These are phyloP conservation scores for Tillus elongatus DNA, from an alignment of 2,888 invertebrate species.

Conservation along the genomic window DNA sequence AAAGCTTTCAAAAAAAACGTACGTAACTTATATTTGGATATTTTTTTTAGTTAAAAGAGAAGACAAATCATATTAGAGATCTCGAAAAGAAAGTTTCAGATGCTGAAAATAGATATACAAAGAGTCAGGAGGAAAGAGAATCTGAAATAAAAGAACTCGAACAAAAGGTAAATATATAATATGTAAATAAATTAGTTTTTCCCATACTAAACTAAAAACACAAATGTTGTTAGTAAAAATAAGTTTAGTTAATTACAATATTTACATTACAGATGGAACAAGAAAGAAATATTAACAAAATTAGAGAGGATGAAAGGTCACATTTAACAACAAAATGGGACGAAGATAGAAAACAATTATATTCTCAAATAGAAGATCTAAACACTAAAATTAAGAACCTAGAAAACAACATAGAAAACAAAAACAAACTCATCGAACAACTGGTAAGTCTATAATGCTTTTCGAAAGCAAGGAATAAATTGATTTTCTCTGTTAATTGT, in stretches of 20 bases:
- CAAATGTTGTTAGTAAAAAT: too few relatives aligned
- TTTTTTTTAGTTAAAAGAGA: slow-evolving; percentile 57
- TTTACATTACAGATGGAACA: slow-evolving; percentile 32
- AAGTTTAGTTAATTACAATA: too few relatives aligned
- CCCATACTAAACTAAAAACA: slow-evolving; percentile 11
- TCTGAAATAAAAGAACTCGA: slow-evolving; percentile 46
- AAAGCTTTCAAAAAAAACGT: too few relatives aligned
- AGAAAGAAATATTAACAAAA: slow-evolving; percentile 31
- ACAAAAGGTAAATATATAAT: slow-evolving; percentile 46
- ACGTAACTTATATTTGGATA: too few relatives aligned
- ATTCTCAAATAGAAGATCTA: slow-evolving; percentile 45
- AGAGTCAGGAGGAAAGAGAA: slow-evolving; percentile 46
- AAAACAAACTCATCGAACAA: slow-evolving; percentile 53
- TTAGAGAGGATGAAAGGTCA: slow-evolving; percentile 41
- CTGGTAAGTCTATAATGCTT: slow-evolving; percentile 42
- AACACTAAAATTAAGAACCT: slow-evolving; percentile 52
- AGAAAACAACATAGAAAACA: slow-evolving; percentile 50
- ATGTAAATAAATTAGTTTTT: slow-evolving; percentile 15
- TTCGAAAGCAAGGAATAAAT: background rate
- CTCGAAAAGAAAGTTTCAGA: slow-evolving; percentile 60
- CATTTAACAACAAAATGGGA: slow-evolving; percentile 46
- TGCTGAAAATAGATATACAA: slow-evolving; percentile 55
- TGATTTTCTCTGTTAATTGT: too few relatives aligned
- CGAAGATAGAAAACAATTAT: slow-evolving; percentile 44
- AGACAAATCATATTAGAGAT: slow-evolving; percentile 52